Base-by-base conservation (phyloP, 1,140 invertebrate genomes). In the Lasioglossum albipes region DNA sequence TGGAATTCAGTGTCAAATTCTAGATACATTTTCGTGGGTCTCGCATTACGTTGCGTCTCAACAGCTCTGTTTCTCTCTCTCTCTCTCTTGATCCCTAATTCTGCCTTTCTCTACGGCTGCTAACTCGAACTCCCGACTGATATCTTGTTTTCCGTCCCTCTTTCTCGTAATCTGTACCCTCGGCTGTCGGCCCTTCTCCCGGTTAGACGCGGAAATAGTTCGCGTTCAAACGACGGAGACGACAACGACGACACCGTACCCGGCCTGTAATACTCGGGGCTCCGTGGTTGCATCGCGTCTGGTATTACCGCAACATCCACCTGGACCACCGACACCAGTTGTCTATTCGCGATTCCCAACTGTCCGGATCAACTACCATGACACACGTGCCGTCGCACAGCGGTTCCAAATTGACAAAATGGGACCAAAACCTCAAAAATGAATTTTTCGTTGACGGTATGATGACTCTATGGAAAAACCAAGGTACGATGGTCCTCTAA, bases 271-370 rank as follows among this genome's bases (percentile, higher is more conserved):
- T 82, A 81, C 73, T 61, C n/a, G 78, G 61, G 66, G 69, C 27
- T 41, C 36, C 36, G 74, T 61, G 83, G 84, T 85, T 86, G 75
- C 71, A 79, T 42, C 79, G 72, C 79, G 62, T 79, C 79, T 76
- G 79, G 84, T 85, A 86, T 82, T 86, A 85, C 71, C 79, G 66
- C 70, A 80, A 78, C 84, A 59, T 59, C 9, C 52, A 20, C 20
- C 52, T 7, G 52, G 18, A 64, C 41, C 65, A n/a, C 31, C 75
- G 65, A 42, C n/a, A 36, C 36, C 52, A 42, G 22, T 78, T 18
- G 16, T 31, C 27, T 20, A 42, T 27, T 22, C 42, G 67, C 70
- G 75, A 71, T 77, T 62, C 49, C 20, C 54, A 52, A n/a, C 9
- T 52, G 42, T n/a, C 52, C 45, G 45, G 45, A 49, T 49, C 45